Evolutionary conservation across 2,888 invertebrate species (phyloP).

Genomic region (Isoperla grammatica): DNA sequence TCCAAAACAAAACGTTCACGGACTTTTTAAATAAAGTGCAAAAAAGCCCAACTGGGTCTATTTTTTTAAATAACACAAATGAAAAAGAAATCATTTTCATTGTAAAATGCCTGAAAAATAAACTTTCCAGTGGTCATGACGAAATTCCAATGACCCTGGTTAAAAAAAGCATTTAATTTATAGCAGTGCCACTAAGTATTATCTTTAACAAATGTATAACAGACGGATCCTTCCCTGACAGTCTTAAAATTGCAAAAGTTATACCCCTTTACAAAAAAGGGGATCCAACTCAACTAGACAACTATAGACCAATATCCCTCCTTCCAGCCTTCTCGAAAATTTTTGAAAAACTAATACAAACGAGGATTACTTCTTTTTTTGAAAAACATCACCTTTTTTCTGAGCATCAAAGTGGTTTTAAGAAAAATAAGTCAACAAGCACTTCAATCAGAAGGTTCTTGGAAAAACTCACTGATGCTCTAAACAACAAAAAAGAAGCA

Average conservation of each 20-base stretch:
- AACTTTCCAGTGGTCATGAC: slow-evolving; percentile 18
- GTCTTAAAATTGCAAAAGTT: slow-evolving; percentile 27
- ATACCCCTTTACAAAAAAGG: slow-evolving; percentile 29
- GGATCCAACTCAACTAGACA: slow-evolving; percentile 14
- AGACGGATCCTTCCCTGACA: slow-evolving; percentile 23
- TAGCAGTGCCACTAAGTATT: neutral
- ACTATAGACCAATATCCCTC: slow-evolving; percentile 28
- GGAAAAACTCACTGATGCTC: slow-evolving; percentile 7
- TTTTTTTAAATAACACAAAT: no score
- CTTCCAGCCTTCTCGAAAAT: slow-evolving; percentile 26
- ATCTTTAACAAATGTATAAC: neutral
- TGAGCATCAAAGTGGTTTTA: slow-evolving; percentile 28
- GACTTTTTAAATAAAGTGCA: no score
- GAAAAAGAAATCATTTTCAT: no score
- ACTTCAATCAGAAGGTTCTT: slow-evolving; percentile 20
- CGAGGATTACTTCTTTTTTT: slow-evolving; percentile 22
- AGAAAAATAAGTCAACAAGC: slow-evolving; percentile 21
- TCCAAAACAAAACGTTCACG: no score
- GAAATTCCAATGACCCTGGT: slow-evolving; percentile 10
- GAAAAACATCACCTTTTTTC: slow-evolving; percentile 21
- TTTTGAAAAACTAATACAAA: slow-evolving; percentile 22
- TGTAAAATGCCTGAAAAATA: slow-evolving; percentile 11
- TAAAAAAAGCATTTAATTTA: slow-evolving; percentile 10
- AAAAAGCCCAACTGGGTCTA: no score
- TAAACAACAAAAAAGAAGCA: slow-evolving; percentile 18